Conservation (phyloP, 2,888 invertebrate genomes). For the Villa cingulata region DNA sequence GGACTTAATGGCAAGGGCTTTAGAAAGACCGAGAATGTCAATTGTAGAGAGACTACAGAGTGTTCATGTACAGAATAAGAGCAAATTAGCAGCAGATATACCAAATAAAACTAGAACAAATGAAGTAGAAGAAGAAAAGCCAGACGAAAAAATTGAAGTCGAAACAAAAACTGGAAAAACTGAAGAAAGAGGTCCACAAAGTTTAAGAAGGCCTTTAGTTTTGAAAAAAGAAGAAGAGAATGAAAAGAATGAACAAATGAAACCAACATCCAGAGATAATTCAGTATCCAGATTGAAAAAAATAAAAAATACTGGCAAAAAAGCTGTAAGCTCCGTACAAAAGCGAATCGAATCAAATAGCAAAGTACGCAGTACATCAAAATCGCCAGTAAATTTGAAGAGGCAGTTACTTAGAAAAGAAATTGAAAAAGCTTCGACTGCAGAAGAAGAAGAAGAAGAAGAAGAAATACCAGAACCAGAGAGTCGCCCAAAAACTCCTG, state of each 20-base stretch:
- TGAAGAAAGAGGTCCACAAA: background rate
- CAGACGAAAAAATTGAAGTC: slow-evolving; percentile 11
- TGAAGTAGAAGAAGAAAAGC: slow-evolving; percentile 16
- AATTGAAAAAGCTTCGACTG: too few species aligned
- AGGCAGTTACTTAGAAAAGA: too few species aligned
- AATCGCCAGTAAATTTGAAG: too few species aligned
- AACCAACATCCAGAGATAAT: background rate
- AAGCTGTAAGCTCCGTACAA: too few species aligned
- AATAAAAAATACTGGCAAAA: too few species aligned
- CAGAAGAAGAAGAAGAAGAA: too few species aligned
- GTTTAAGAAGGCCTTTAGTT: background rate
- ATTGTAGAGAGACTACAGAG: slow-evolving; percentile 30
- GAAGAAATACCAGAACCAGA: background rate
- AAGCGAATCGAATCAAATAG: too few species aligned
- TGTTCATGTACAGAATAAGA: slow-evolving; percentile 22
- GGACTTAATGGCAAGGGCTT: background rate
- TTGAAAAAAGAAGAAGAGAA: background rate
- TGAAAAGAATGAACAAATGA: background rate
- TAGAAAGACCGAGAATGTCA: slow-evolving; percentile 24
- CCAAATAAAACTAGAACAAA: slow-evolving; percentile 16
- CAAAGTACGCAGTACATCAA: too few species aligned
- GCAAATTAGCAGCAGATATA: slow-evolving; percentile 8
- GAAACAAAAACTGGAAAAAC: background rate
- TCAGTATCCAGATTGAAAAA: too few species aligned
- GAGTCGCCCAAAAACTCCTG: slow-evolving; percentile 19